These are phyloP conservation scores for Pissodes strobi DNA, from an alignment of 1,140 invertebrate genomes.

Conservation along the genomic window DNA sequence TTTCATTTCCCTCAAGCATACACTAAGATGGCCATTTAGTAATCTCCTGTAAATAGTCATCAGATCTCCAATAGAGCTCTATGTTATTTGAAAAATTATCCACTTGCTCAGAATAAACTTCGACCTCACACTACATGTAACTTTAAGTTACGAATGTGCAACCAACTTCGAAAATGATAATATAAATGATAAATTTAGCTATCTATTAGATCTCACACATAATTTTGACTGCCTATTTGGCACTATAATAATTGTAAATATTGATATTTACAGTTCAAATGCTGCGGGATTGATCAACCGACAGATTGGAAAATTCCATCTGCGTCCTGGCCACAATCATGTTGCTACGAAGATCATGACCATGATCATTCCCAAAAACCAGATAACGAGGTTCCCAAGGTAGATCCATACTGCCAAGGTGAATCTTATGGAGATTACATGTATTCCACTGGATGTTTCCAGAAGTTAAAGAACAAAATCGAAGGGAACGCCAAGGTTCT, in stretches of 20 bases:
- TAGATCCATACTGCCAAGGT: conserved; percentile 33
- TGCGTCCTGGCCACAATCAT: conserved; percentile 37
- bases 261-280: conserved; percentile 61
- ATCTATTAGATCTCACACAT: too few relatives aligned
- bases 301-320: conserved; percentile 50
- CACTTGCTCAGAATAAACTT: not conserved
- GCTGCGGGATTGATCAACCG: conserved; percentile 67
- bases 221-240: conserved; percentile 3
- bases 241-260: too few relatives aligned
- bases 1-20: too few relatives aligned
- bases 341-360: conserved; percentile 40
- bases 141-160: too few relatives aligned
- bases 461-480: conserved; percentile 59
- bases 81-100: not conserved
- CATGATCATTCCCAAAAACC: conserved; percentile 19
- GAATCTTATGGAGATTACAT: conserved; percentile 31
- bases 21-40: too few relatives aligned
- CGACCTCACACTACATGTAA: too few relatives aligned
- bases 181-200: too few relatives aligned
- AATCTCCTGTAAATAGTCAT: too few relatives aligned
- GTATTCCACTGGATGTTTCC: conserved; percentile 58
- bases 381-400: conserved; percentile 15
- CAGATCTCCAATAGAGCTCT: too few relatives aligned
- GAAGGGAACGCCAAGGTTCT: conserved; percentile 61
- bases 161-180: too few relatives aligned